Percentiles rank a stretch among this genome's conserved stretches.
Evolutionary conservation across 2,888 invertebrate species (phyloP).

Genomic region (Sinodicranocentrus sp.): DNA sequence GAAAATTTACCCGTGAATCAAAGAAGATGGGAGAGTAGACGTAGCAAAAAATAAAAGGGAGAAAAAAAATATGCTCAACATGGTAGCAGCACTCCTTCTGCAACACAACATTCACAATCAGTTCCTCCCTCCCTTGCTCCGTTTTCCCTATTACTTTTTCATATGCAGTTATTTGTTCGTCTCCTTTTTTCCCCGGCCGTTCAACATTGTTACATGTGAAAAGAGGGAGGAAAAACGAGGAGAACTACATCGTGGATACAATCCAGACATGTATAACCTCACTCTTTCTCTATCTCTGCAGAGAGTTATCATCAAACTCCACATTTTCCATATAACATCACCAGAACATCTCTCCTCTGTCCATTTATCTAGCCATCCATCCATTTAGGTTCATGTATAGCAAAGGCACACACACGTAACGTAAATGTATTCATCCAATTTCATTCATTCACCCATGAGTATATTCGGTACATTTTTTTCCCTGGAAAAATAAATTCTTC

Average conservation of each 20-base stretch:
- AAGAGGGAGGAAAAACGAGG: too few relatives aligned
- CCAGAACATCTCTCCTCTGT: too few relatives aligned
- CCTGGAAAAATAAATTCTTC: background rate
- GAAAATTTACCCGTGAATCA: background rate
- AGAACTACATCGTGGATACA: too few relatives aligned
- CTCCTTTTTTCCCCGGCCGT: background rate
- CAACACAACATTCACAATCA: slow-evolving; percentile 23
- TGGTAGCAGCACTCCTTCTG: slow-evolving; percentile 5
- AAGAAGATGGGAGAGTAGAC: background rate
- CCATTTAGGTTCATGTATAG: background rate
- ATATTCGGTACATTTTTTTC: background rate
- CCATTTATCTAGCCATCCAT: background rate
- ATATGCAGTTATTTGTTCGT: slow-evolving; percentile 5
- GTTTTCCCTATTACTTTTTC: slow-evolving; percentile 10
- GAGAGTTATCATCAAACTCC: too few relatives aligned
- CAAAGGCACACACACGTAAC: background rate
- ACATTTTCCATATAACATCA: too few relatives aligned
- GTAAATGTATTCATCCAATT: slow-evolving; percentile 11
- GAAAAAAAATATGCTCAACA: slow-evolving; percentile 16
- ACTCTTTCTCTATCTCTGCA: too few relatives aligned
- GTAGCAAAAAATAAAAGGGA: too few relatives aligned
- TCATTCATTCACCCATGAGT: background rate
- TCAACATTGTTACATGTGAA: too few relatives aligned
- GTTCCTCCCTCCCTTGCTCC: slow-evolving; percentile 1
- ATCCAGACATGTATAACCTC: too few relatives aligned